These are phyloP conservation scores for Varanus komodoensis DNA, from an alignment of 2,113 vertebrate genomes.

Conservation along the genomic window DNA sequence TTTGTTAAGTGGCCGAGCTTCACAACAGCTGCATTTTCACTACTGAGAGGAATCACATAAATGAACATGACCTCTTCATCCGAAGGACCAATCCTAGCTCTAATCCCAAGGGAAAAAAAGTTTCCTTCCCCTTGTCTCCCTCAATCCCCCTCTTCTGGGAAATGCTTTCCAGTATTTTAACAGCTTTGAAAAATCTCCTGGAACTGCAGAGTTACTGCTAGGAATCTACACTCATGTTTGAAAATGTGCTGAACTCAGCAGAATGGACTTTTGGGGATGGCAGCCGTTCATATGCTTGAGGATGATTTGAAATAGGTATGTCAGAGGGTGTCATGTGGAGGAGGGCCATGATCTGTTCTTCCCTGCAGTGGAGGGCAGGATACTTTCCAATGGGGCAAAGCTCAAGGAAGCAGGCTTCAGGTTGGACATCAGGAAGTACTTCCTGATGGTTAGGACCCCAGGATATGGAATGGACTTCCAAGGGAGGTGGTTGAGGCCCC, in stretches of 20 bases:
- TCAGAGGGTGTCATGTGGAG: too few relatives aligned
- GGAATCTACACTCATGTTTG: background rate
- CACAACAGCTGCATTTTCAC: background rate
- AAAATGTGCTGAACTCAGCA: background rate
- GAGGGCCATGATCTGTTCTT: too few relatives aligned
- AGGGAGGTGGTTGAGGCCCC: too few relatives aligned
- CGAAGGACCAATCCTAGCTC: background rate
- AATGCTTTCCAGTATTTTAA: background rate
- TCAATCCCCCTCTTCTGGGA: background rate
- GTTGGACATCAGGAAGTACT: too few relatives aligned
- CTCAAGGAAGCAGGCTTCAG: too few relatives aligned
- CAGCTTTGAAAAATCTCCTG: background rate
- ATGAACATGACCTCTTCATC: background rate
- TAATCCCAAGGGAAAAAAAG: background rate
- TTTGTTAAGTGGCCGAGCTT: background rate
- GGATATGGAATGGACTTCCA: too few relatives aligned
- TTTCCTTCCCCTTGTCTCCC: too few relatives aligned
- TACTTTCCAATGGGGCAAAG: too few relatives aligned
- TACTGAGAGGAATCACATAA: too few relatives aligned
- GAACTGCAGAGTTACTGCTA: background rate
- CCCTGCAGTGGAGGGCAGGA: too few relatives aligned
- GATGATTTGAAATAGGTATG: background rate
- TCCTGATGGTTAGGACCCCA: too few relatives aligned
- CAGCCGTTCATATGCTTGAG: background rate
- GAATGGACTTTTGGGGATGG: background rate